Conservation (phyloP, 2,888 invertebrate genomes). For the Oithona nana region DNA sequence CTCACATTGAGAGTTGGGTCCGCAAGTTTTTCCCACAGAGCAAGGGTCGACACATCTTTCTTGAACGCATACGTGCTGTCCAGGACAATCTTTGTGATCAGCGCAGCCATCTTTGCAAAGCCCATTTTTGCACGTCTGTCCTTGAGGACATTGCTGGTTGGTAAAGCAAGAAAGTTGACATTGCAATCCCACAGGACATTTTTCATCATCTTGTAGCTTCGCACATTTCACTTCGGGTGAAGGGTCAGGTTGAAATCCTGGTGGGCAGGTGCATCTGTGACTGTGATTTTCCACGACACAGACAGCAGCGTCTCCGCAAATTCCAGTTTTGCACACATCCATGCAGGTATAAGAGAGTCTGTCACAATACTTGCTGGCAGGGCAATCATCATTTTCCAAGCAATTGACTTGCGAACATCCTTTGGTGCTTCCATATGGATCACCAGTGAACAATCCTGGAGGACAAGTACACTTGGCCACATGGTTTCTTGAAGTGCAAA, state of each 20-base stretch:
- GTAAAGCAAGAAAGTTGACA: slow-evolving; percentile 59
- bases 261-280: slow-evolving; percentile 59
- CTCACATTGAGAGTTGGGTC: slow-evolving; percentile 52
- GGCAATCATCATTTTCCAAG: slow-evolving; percentile 34
- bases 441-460: slow-evolving; percentile 62
- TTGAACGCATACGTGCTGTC: slow-evolving; percentile 56
- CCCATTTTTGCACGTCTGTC: slow-evolving; percentile 59
- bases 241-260: slow-evolving; percentile 59
- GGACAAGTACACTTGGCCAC: slow-evolving; percentile 75
- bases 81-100: slow-evolving; percentile 56
- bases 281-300: slow-evolving; percentile 56
- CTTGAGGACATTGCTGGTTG: slow-evolving; percentile 56
- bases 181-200: slow-evolving; percentile 56
- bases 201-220: slow-evolving; percentile 43
- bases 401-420: slow-evolving; percentile 22
- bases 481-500: slow-evolving; percentile 74
- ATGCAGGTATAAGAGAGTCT: slow-evolving; percentile 60
- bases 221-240: slow-evolving; percentile 62
- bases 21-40: slow-evolving; percentile 55
- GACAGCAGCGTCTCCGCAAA: slow-evolving; percentile 53
- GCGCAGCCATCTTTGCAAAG: slow-evolving; percentile 66
- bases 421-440: slow-evolving; percentile 35
- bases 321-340: slow-evolving; percentile 42
- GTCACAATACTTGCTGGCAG: slow-evolving; percentile 60
- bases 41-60: slow-evolving; percentile 72